Base-by-base conservation (phyloP, 2,113 vertebrate species). In the Ochotona princeps region DNA sequence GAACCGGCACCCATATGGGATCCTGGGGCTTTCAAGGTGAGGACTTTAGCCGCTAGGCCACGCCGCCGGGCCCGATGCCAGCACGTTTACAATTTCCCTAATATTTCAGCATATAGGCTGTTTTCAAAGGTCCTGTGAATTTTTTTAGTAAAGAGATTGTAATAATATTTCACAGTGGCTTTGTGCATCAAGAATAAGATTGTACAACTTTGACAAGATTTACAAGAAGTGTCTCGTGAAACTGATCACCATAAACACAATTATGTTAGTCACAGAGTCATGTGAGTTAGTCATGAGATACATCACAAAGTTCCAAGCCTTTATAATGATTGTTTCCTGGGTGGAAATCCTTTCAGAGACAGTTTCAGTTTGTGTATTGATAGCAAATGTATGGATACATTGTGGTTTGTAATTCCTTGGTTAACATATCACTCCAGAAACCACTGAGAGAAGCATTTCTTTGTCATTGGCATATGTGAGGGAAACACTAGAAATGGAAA, bases 401-500 rank as follows among this genome's bases (percentile, higher is more conserved):
- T 69, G 7, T 4, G 15, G 67, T 23, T 35, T n/a, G 38, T 17
- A 54, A 54, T n/a, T 76, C 17, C 82, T 18, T 78, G 44, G 25
- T 65, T 81, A 69, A 32, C 79, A 8, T 18, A 51, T 72, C 66
- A 32, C 65, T 0, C 21, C 57, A 20, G 2, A 85, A 76, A 84
- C 25, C 60, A 60, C 81, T 83, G 44, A 11, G 18, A 66, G 26
- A 89, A 93, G 85, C 38, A 76, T 8, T 11, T 89, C n/a, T 49
- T 4, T 63, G 17, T 3, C 26, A 93, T 14, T 81, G 17, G 38
- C 60, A 91, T 23, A 25, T 23, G 32, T 70, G 74, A 86, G 14
- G 60, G 69, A 85, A 82, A 70, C 14, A 65, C 61, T 76, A 85
- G 54, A 92, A 92, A 82, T 70, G 32, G 63, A 70, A 92, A 81